Evolutionary conservation across 2,888 invertebrate species (phyloP).

Genomic region (Eupithecia abbreviata): DNA sequence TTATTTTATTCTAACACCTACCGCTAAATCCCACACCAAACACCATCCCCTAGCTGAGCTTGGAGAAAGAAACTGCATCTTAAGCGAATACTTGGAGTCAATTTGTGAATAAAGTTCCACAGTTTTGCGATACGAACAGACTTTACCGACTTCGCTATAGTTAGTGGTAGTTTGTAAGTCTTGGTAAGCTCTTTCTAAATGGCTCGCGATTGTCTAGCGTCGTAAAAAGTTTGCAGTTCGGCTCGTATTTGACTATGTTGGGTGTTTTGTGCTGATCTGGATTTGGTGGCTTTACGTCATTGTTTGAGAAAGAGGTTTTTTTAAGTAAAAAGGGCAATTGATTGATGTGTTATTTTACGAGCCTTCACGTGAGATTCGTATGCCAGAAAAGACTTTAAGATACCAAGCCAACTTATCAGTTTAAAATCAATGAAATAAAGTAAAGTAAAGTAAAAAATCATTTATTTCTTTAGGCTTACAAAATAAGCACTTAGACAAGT

Average conservation of each 20-base stretch:
- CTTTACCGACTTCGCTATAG: conserved; percentile 61
- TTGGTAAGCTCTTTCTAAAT: conserved; percentile 54
- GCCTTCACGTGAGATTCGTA: neutral
- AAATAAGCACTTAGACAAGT: too few species aligned
- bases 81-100: conserved; percentile 82
- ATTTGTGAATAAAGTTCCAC: conserved; percentile 81
- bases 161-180: conserved; percentile 58
- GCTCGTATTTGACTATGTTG: conserved; percentile 44
- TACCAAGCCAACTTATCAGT: neutral
- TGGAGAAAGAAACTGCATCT: conserved; percentile 81
- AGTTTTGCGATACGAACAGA: conserved; percentile 70
- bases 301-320: neutral
- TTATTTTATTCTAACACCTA: neutral
- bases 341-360: neutral
- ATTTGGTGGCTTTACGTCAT: neutral
- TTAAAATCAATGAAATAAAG: too few species aligned
- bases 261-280: conserved; percentile 13
- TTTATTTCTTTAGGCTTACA: too few species aligned
- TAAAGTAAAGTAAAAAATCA: too few species aligned
- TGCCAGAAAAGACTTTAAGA: neutral
- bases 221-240: conserved; percentile 49
- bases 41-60: conserved; percentile 60
- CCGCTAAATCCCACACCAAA: conserved; percentile 48
- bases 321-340: neutral
- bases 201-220: conserved; percentile 47